Conservation (phyloP, 1,140 invertebrate species). For the Aphelenchoides fujianensis region DNA sequence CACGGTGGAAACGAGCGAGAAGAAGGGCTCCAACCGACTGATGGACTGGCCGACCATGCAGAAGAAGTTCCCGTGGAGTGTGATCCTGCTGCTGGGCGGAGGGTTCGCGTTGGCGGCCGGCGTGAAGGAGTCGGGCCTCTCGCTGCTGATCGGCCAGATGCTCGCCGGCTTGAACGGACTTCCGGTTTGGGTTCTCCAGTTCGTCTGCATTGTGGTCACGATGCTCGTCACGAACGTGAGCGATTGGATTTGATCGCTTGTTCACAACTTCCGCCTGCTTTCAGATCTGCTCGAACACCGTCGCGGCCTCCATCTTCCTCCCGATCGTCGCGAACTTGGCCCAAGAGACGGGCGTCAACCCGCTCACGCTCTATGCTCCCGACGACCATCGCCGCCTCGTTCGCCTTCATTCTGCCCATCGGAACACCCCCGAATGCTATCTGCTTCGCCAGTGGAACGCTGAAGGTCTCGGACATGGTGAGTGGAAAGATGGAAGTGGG, state of each 20-base stretch:
- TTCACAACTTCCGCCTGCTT: not conserved
- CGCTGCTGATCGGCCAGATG: conserved; percentile 25
- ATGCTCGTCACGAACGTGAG: conserved; percentile 43
- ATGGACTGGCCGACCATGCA: conserved; percentile 54
- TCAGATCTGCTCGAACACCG: conserved; percentile 33
- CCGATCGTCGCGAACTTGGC: conserved; percentile 41
- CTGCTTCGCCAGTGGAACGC: conserved; percentile 70
- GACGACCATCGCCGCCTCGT: conserved; percentile 62
- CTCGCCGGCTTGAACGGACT: conserved; percentile 18
- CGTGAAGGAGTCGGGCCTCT: conserved; percentile 40
- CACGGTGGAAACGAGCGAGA: not conserved
- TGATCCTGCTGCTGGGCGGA: conserved; percentile 40
- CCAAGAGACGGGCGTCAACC: conserved; percentile 63
- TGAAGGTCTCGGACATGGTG: conserved; percentile 63
- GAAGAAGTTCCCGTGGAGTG: conserved; percentile 41
- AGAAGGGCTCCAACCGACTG: conserved; percentile 25
- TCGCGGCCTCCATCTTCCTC: conserved; percentile 39
- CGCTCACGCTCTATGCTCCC: conserved; percentile 66
- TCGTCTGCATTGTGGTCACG: conserved; percentile 28
- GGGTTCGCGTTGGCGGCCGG: conserved; percentile 41
- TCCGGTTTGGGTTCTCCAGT: conserved; percentile 28
- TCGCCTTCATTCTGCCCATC: conserved; percentile 70
- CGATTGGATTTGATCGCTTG: too few relatives aligned
- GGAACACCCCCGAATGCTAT: conserved; percentile 87
- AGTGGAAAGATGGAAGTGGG: conserved; percentile 12